Base-by-base conservation (phyloP, 2,113 vertebrate species). In the Todiramphus saurophagus region DNA sequence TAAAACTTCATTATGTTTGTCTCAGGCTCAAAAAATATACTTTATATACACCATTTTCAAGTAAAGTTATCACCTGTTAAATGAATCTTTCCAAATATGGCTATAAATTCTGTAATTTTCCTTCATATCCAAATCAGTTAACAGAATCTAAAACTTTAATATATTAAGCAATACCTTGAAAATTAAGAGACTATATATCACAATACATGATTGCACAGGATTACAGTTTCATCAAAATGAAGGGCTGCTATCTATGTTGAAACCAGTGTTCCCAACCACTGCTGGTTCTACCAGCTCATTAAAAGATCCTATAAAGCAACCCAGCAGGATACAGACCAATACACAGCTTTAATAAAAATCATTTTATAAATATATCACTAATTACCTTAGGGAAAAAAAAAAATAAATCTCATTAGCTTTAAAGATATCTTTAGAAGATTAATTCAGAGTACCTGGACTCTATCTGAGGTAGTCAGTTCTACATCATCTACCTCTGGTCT, bases 381-480 rank as follows among this genome's bases (percentile, higher is more conserved):
- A 62, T 89, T 90, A 90, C 78, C 50, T 93, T 85, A 95, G 19
- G 10, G 72, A 75, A 75, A 72, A 62, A 64, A 64, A 28, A 27
- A n/a, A n/a, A n/a, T n/a, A 64, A 41, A 77, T 66, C 59, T 95
- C 77, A 96, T 95, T 87, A 96, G 81, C 64, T 97, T 97, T 94
- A 95, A 95, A 97, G 46, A 92, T 96, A 97, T 94, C 97, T 95
- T 97, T 98, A 98, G 84, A 97, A 98, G 96, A 98, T 98, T 97
- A 98, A 98, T 97, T 98, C 97, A 80, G 97, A 98, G 98, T 98
- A 98, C 98, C 98, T 98, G 98, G 98, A 98, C 98, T 98, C 98
- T 98, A 96, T 98, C 94, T 94, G 98, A 97, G 97, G 97, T 98
- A 98, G 98, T 97, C 97, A 98, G 98, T 97, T 98, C 98, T 98